Conservation (phyloP, 2,797 vertebrate species). For the Epinephelus awoara region DNA sequence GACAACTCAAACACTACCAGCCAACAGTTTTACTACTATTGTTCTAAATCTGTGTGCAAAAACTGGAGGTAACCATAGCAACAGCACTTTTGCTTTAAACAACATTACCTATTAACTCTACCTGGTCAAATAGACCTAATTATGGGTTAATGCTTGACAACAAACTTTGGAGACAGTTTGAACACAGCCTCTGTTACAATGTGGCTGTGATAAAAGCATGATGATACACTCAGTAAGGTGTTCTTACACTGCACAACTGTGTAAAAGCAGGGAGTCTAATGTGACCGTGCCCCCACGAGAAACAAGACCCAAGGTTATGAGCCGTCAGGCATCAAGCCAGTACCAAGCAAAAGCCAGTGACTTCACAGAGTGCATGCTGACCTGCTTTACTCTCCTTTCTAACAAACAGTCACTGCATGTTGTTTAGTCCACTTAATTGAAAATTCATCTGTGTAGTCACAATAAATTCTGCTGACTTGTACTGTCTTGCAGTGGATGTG, state of each 20-base stretch:
- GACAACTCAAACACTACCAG: conserved; percentile 23
- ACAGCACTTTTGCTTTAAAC: conserved; percentile 11
- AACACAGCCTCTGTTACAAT: conserved; percentile 5
- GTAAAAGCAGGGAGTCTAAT: conserved; percentile 18
- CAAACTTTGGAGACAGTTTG: conserved; percentile 16
- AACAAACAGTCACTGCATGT: conserved; percentile 28
- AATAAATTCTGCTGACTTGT: conserved; percentile 32
- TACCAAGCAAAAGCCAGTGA: conserved; percentile 38
- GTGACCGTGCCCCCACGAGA: conserved; percentile 29
- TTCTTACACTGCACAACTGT: conserved; percentile 14
- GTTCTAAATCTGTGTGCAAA: neutral
- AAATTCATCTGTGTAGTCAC: conserved; percentile 31
- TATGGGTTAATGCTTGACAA: conserved; percentile 12
- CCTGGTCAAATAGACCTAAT: neutral
- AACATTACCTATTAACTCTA: neutral
- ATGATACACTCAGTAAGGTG: conserved; percentile 3
- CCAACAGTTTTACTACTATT: conserved; percentile 10
- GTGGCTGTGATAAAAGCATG: conserved; percentile 1
- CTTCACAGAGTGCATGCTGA: conserved; percentile 31
- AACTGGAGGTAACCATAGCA: neutral
- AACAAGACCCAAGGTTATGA: conserved; percentile 27
- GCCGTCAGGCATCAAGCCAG: conserved; percentile 8
- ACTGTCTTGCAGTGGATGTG: conserved; percentile 37
- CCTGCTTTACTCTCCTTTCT: conserved; percentile 30
- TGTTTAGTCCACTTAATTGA: conserved; percentile 22